Base-by-base conservation (phyloP, 2,888 invertebrate genomes). In the Drosophila monieri region DNA sequence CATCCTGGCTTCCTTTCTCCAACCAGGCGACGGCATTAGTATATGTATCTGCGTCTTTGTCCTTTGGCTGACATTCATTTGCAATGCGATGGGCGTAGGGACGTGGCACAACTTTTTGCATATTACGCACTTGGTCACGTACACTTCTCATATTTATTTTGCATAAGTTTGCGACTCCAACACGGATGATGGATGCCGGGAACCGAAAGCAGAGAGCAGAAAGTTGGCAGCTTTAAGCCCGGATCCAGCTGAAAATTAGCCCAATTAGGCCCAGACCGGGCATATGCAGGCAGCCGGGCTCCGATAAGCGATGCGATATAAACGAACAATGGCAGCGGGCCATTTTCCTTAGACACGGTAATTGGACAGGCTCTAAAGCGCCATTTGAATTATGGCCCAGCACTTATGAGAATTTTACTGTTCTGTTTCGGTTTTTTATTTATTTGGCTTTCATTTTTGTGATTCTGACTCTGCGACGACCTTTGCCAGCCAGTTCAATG, bases 71-170 rank as follows among this genome's bases (percentile, higher is more conserved):
- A 85, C 87, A 83, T 87, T 85, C 85, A 85, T 87, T 87, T 77
- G 77, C 62, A 77, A 87, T 85, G 72, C 87, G 74, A 67, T 52
- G 35, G 73, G 80, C 85, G 74, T 86, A 84, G 80, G 75, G 80
- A 77, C 12, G 53, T 73, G 85, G 65, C 73, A 75, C 71, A 74
- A 80, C 76, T 86, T 79, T 78, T 74, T 80, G 77, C 77, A 78
- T 83, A 89, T 88, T 88, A 88, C 86, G 79, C 85, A 89, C 79
- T 80, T 85, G 85, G 71, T 86, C 84, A 85, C 84, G 84, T 85
- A 78, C 80, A 54, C 54, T 59, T 70, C 71, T 67, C 74, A 70
- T 85, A 79, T 85, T 81, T 86, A 85, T 84, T 69, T 84, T 86
- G 81, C 79, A 86, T 86, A 81, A 84, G 78, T 77, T 78, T 68